These are phyloP conservation scores for Drosophila subquinaria DNA, from an alignment of 2,888 invertebrate genomes.

Conservation along the genomic window DNA sequence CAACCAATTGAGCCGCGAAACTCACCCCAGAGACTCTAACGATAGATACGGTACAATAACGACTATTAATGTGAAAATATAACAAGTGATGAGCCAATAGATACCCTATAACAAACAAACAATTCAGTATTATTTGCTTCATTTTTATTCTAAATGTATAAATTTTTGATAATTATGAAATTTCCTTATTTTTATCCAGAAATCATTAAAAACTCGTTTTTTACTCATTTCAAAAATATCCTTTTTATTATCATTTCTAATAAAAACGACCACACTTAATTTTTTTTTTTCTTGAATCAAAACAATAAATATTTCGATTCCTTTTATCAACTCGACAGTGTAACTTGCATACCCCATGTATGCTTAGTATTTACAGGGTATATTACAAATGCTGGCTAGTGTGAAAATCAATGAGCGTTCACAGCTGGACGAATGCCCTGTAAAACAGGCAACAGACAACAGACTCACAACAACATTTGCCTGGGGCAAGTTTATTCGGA, in stretches of 20 bases:
- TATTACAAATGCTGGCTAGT: conserved; percentile 58
- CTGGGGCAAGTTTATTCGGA: conserved; percentile 82
- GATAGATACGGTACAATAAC: conserved; percentile 8
- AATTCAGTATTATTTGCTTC: too few relatives aligned
- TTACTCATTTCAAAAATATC: too few relatives aligned
- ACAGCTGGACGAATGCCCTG: conserved; percentile 44
- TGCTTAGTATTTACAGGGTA: conserved; percentile 23
- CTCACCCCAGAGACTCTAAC: conserved; percentile 36
- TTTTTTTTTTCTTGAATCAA: too few relatives aligned
- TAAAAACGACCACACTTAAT: too few relatives aligned
- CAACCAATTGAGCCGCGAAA: conserved; percentile 40
- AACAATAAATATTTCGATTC: too few relatives aligned
- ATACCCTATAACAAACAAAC: conserved; percentile 16
- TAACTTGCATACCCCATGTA: neutral
- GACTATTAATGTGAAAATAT: neutral
- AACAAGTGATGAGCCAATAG: neutral
- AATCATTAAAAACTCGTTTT: too few relatives aligned
- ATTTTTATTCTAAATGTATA: too few relatives aligned
- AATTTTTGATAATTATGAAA: too few relatives aligned
- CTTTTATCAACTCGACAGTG: neutral
- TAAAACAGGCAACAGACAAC: conserved; percentile 13
- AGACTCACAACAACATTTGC: conserved; percentile 23
- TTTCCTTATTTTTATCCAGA: too few relatives aligned
- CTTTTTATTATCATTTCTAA: too few relatives aligned
- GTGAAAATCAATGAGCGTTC: conserved; percentile 73